Evolutionary conservation across 2,888 invertebrate species (phyloP).

Genomic region (Leucophenga montana): DNA sequence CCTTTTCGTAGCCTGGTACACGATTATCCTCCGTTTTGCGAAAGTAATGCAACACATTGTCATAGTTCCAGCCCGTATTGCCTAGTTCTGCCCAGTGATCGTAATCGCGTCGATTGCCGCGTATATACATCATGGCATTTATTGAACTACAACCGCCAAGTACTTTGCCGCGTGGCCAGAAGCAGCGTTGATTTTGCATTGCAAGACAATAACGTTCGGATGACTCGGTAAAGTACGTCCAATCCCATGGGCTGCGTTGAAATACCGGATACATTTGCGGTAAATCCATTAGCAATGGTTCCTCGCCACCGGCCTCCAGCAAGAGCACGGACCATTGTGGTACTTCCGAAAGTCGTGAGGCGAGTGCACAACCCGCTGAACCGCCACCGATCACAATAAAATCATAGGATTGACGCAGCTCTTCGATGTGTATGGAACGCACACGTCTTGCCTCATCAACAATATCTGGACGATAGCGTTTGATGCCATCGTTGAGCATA

Average conservation of each 20-base stretch:
- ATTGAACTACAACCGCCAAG: conserved; percentile 87
- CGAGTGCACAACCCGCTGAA: conserved; percentile 86
- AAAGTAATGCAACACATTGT: conserved; percentile 84
- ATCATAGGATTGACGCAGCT: conserved; percentile 80
- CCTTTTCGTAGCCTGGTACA: conserved; percentile 74
- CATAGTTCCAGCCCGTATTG: conserved; percentile 84
- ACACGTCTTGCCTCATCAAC: conserved; percentile 80
- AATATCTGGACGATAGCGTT: conserved; percentile 81
- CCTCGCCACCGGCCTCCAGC: conserved; percentile 87
- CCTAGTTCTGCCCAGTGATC: conserved; percentile 88
- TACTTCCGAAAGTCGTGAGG: conserved; percentile 84
- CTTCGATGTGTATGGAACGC: conserved; percentile 74
- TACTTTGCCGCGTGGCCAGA: conserved; percentile 87
- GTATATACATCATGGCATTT: conserved; percentile 91
- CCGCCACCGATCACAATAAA: conserved; percentile 88
- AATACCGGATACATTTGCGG: conserved; percentile 82
- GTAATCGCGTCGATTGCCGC: conserved; percentile 89
- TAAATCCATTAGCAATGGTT: conserved; percentile 81
- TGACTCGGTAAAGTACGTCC: conserved; percentile 86
- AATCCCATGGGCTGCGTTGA: conserved; percentile 84
- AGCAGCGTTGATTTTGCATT: conserved; percentile 79
- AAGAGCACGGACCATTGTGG: conserved; percentile 81
- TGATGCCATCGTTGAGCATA: conserved; percentile 78
- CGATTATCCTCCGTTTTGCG: conserved; percentile 85
- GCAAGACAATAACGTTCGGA: conserved; percentile 80